Evolutionary conservation across 2,888 invertebrate species (phyloP).

Genomic region (Tipula vernalis): DNA sequence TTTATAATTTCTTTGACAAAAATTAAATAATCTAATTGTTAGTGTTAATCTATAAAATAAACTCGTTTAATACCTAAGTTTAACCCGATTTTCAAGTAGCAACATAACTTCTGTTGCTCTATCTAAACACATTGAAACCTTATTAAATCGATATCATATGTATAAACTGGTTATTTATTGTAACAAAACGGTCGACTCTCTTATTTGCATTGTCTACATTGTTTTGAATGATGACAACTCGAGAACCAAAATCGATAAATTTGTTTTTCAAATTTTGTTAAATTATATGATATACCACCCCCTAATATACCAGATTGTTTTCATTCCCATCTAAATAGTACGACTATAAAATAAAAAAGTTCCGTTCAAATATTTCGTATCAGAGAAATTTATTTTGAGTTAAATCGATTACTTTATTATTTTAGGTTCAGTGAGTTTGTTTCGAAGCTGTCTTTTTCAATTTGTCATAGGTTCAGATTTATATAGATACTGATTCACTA

Average conservation of each 20-base stretch:
- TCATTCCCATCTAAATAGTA: background rate
- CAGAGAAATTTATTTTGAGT: background rate
- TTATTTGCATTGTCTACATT: background rate
- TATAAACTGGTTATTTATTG: background rate
- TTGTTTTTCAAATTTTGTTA: background rate
- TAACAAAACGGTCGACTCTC: background rate
- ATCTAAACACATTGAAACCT: background rate
- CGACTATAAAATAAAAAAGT: background rate
- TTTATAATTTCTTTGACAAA: too few relatives aligned
- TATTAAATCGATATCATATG: background rate
- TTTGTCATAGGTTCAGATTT: background rate
- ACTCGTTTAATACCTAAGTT: too few relatives aligned
- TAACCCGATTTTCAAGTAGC: too few relatives aligned
- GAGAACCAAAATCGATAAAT: background rate
- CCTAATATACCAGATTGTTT: background rate
- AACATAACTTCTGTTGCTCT: too few relatives aligned
- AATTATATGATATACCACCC: background rate
- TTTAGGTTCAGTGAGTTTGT: background rate
- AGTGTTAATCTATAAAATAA: too few relatives aligned
- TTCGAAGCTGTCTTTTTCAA: background rate
- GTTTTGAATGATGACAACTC: background rate
- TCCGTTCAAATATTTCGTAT: background rate
- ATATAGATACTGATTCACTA: background rate
- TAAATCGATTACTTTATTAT: background rate
- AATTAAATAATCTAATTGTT: too few relatives aligned